Evolutionary conservation across 2,888 invertebrate species (phyloP).

Genomic region (Antheraea yamamai): DNA sequence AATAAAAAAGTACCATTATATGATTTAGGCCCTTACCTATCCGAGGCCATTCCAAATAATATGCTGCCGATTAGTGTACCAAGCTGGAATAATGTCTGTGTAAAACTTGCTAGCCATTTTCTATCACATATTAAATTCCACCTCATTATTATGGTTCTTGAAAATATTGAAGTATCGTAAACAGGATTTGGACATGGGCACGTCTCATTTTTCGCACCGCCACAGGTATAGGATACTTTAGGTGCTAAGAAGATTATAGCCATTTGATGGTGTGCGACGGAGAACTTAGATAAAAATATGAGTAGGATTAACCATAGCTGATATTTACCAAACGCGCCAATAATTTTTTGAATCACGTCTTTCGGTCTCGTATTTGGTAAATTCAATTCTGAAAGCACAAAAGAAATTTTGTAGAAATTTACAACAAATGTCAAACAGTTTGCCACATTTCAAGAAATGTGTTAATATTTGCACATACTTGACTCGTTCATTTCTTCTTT

Average conservation of each 20-base stretch:
- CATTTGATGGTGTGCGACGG: conserved; percentile 78
- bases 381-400: conserved; percentile 35
- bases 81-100: conserved; percentile 88
- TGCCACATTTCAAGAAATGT: background rate
- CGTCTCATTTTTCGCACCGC: conserved; percentile 43
- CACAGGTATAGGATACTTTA: conserved; percentile 57
- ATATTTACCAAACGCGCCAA: conserved; percentile 79
- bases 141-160: conserved; percentile 87
- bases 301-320: conserved; percentile 70
- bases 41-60: conserved; percentile 87
- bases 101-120: conserved; percentile 84
- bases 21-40: conserved; percentile 79
- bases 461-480: background rate
- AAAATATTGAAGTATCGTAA: conserved; percentile 85
- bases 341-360: conserved; percentile 63
- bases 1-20: background rate
- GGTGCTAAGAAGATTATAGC: conserved; percentile 78
- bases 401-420: background rate
- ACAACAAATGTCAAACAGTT: background rate
- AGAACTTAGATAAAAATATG: conserved; percentile 70
- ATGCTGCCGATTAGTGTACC: conserved; percentile 89
- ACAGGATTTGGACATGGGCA: conserved; percentile 83
- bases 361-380: conserved; percentile 24
- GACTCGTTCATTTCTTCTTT: background rate
- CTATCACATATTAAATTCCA: conserved; percentile 89